Conservation (phyloP, 2,113 vertebrate genomes). For the Myotis brandtii region DNA sequence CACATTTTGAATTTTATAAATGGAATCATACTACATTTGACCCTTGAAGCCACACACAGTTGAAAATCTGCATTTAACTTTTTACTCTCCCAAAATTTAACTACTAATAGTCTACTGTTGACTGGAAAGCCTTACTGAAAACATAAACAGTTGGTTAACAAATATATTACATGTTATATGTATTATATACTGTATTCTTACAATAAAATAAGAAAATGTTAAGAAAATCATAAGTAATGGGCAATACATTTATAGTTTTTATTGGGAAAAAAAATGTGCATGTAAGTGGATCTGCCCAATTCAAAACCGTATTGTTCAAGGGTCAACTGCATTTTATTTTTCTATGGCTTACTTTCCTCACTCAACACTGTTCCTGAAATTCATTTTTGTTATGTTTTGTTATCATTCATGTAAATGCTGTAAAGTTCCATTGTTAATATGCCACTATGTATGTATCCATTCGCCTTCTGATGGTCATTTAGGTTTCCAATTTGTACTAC, state of each 20-base stretch:
- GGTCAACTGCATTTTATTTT: neutral
- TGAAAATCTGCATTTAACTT: neutral
- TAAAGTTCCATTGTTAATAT: neutral
- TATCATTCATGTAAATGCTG: neutral
- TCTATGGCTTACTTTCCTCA: conserved; percentile 14
- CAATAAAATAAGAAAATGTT: neutral
- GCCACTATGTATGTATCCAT: neutral
- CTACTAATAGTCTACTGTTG: neutral
- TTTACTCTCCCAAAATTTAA: neutral
- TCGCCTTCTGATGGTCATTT: neutral
- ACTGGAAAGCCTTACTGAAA: neutral
- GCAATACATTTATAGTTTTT: neutral
- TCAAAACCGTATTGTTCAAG: neutral
- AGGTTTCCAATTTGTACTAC: neutral
- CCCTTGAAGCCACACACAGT: neutral
- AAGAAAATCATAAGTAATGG: neutral
- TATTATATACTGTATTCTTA: neutral
- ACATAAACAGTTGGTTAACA: neutral
- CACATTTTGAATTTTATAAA: neutral
- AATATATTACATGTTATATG: neutral
- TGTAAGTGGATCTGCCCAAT: neutral
- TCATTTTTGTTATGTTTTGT: neutral
- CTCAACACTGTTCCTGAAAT: neutral
- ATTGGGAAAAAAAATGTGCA: neutral
- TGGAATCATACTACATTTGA: neutral